phyloP scores from a whole-genome alignment of 2,113 vertebrate species.

The Misgurnus mizolepis region DNA sequence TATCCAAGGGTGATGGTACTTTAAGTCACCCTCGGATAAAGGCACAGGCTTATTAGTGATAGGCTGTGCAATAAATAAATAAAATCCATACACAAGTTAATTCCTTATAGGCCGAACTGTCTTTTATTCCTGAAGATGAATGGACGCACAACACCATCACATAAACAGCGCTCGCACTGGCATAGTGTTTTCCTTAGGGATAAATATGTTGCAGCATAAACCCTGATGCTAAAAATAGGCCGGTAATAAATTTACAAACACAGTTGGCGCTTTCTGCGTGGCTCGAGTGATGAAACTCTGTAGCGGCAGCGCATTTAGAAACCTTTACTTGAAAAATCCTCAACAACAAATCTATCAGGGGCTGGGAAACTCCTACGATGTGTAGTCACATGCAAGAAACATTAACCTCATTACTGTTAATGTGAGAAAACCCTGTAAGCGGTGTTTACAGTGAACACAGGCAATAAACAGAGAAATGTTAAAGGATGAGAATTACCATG shows the following conservation, averaged over 20 bases:
- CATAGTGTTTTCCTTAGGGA: constrained; percentile 40
- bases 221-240: constrained; percentile 64
- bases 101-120: not conserved
- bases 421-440: constrained; percentile 16
- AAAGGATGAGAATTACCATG: no score
- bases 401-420: not conserved
- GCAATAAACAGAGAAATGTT: not conserved
- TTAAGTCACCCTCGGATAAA: not conserved
- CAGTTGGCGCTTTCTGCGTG: constrained; percentile 39
- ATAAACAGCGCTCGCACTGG: not conserved
- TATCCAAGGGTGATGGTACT: no score
- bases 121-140: not conserved
- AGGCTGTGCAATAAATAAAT: not conserved
- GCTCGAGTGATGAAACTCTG: constrained; percentile 53
- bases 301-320: constrained; percentile 7
- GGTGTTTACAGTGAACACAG: constrained; percentile 7
- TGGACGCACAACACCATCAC: not conserved
- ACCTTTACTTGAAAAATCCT: constrained; percentile 51
- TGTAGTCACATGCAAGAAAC: not conserved
- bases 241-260: constrained; percentile 58
- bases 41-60: not conserved
- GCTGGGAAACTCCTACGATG: not conserved
- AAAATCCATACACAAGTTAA: not conserved
- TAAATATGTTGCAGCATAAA: constrained; percentile 59
- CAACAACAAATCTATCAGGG: constrained; percentile 36